Conservation (phyloP, 37 sponge, comb jelly and placozoan genomes). For the Corticium candelabrum region DNA sequence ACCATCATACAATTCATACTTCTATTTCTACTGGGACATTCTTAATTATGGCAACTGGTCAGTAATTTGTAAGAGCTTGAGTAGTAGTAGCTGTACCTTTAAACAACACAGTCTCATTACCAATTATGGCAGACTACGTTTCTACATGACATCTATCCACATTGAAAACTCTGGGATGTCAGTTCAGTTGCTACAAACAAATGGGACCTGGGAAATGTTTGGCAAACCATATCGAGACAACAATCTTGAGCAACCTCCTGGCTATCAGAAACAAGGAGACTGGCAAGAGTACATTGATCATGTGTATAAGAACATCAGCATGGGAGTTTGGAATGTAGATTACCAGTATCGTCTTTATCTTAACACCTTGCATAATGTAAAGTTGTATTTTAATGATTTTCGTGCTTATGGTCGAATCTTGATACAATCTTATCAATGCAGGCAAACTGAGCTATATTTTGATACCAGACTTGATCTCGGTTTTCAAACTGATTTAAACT, state of each 20-base stretch:
- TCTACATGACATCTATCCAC: neutral
- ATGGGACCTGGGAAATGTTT: no score
- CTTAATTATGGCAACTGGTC: neutral
- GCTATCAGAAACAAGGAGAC: no score
- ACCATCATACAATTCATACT: neutral
- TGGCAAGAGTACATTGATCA: no score
- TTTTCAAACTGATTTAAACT: neutral
- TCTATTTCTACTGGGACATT: conserved; percentile 1
- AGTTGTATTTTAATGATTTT: neutral
- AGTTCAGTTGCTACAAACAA: no score
- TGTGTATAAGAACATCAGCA: no score
- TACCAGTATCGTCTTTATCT: neutral
- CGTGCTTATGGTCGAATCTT: neutral
- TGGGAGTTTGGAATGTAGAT: no score
- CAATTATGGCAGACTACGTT: neutral
- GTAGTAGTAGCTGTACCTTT: neutral
- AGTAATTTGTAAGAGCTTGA: no score
- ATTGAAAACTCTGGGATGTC: neutral
- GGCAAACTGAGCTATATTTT: neutral
- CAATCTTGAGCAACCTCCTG: no score
- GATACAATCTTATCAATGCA: no score
- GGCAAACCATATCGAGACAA: no score
- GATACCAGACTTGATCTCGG: neutral
- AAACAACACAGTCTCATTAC: neutral
- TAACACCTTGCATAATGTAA: neutral